Evolutionary conservation across 2,888 invertebrate genomes (phyloP), one percentile per base, ranked within the genome.

Genomic region (Callimorpha dominula): DNA sequence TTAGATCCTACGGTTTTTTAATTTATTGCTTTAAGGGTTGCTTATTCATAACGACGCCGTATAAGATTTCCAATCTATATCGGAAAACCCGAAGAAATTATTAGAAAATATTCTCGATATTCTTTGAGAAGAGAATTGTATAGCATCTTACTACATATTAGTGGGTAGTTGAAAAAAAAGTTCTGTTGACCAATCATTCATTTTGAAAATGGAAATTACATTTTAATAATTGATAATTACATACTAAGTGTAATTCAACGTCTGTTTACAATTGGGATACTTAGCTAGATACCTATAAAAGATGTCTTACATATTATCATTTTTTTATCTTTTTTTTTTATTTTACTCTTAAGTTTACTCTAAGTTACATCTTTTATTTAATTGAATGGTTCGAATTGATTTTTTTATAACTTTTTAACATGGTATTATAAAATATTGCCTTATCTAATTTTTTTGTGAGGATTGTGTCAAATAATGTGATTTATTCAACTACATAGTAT

Each of bases 221-320:
- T 46, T 42, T 46, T 68, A 67, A 60, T 43, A 42, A 62, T 20
- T 68, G 42, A 75, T 65, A 49, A 67, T 57, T 70, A 73, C 66
- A 62, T 31, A 20, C 65, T 73, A 73, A 20, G 40, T 70, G 63
- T 70, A 73, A 66, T 70, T 62, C 15, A 49, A 57, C 69, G 43
- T 72, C 73, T 69, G 66, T 20, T 65, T 49, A 81, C 63, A 74
- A 62, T 70, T 64, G 69, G 66, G 75, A 78, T 71, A 78, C 69
- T 64, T 71, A 72, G 63, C 70, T 80, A 84, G 20, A 57, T 15
- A 64, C 17, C 75, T 78, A 82, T 72, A 54, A 40, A 77, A 72
- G 76, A 75, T 66, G 72, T 73, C 81, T 82, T 82, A 60, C 14
- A 60, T 12, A 68, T 76, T 72, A 74, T 12, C 31, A 12, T 78